Evolutionary conservation across 2,888 invertebrate species (phyloP).

Genomic region (Lasioglossum villosulum): DNA sequence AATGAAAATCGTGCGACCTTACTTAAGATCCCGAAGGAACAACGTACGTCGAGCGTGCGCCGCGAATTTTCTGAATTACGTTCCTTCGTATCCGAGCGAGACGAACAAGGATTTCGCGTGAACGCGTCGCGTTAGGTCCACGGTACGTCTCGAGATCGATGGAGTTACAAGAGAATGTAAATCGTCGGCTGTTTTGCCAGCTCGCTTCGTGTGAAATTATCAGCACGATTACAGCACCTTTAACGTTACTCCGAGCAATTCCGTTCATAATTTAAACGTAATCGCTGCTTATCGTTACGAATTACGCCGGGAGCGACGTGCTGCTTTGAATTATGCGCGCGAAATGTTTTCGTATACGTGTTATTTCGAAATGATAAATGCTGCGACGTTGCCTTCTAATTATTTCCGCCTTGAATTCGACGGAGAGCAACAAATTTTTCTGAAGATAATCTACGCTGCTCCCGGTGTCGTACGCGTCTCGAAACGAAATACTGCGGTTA

Average conservation of each 20-base stretch:
- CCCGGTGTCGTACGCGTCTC: background rate
- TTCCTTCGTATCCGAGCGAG: background rate
- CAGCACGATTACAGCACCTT: background rate
- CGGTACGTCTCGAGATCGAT: background rate
- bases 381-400: background rate
- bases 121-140: slow-evolving; percentile 1
- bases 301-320: background rate
- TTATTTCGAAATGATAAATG: background rate
- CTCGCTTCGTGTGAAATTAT: background rate
- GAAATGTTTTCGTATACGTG: background rate
- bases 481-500: background rate
- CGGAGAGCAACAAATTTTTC: background rate
- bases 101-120: slow-evolving; percentile 10
- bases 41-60: background rate
- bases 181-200: background rate
- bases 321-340: background rate
- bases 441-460: background rate
- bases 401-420: background rate
- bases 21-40: background rate
- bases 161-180: background rate
- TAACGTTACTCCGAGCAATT: background rate
- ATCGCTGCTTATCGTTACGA: background rate
- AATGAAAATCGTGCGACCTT: background rate
- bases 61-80: background rate
- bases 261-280: background rate